Conservation (phyloP, 2,888 invertebrate genomes). For the Dascillus cervinus region DNA sequence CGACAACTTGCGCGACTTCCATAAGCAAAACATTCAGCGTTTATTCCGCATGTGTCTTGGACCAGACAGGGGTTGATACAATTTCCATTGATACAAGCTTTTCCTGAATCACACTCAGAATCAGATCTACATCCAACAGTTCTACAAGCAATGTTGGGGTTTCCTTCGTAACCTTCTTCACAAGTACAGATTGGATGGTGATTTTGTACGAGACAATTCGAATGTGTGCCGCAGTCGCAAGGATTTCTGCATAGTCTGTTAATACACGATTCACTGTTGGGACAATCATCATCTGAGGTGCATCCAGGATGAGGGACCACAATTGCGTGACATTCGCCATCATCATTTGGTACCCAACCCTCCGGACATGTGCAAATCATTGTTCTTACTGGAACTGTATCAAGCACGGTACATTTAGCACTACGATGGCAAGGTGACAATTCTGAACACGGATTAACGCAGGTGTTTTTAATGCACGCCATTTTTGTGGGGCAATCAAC, state of each 20-base stretch:
- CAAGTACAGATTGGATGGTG: slow-evolving; percentile 86
- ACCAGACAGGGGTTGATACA: slow-evolving; percentile 81
- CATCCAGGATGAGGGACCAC: slow-evolving; percentile 68
- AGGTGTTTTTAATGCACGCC: slow-evolving; percentile 72
- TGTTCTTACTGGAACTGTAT: slow-evolving; percentile 78
- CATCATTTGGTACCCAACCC: slow-evolving; percentile 72
- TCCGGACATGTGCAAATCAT: slow-evolving; percentile 84
- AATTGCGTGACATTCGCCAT: slow-evolving; percentile 69
- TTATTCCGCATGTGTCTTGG: slow-evolving; percentile 70
- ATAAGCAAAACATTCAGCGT: slow-evolving; percentile 73
- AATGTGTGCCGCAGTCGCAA: slow-evolving; percentile 80
- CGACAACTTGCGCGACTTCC: slow-evolving; percentile 69
- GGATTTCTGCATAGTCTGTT: slow-evolving; percentile 81
- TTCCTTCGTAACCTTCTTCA: slow-evolving; percentile 74
- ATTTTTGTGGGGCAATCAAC: slow-evolving; percentile 72
- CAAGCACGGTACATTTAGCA: slow-evolving; percentile 73
- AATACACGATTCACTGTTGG: slow-evolving; percentile 71
- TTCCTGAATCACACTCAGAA: slow-evolving; percentile 74
- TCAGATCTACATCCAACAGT: slow-evolving; percentile 75
- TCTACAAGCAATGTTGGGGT: slow-evolving; percentile 74
- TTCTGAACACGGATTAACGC: slow-evolving; percentile 70
- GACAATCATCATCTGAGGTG: slow-evolving; percentile 70
- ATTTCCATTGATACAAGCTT: slow-evolving; percentile 77
- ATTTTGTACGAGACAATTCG: slow-evolving; percentile 71
- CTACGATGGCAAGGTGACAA: slow-evolving; percentile 69